Conservation (phyloP, 2,888 invertebrate genomes). For the Melipona bicolor region DNA sequence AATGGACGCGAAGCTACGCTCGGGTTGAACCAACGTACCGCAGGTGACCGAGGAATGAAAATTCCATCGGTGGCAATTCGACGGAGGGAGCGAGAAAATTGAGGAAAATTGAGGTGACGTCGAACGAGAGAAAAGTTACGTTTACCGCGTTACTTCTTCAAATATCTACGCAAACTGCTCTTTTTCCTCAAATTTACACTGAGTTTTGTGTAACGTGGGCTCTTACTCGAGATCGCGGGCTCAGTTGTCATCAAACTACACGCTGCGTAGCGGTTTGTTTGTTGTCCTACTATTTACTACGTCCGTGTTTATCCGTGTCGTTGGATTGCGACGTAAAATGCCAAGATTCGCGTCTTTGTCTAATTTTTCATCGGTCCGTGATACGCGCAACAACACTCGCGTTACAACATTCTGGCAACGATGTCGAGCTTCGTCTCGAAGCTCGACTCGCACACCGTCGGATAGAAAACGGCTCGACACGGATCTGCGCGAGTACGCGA, state of each 20-base stretch:
- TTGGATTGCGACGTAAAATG: background rate
- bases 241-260: too few relatives aligned
- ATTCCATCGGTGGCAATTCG: background rate
- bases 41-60: conserved; percentile 2
- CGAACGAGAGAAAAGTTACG: too few relatives aligned
- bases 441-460: conserved; percentile 25
- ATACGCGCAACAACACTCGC: background rate
- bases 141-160: too few relatives aligned
- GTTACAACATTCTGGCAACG: background rate
- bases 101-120: too few relatives aligned
- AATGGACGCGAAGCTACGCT: conserved; percentile 26
- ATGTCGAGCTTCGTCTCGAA: background rate
- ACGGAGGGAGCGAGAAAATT: too few relatives aligned
- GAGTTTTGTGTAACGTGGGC: too few relatives aligned
- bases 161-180: too few relatives aligned
- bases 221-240: too few relatives aligned
- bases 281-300: too few relatives aligned
- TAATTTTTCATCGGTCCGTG: background rate
- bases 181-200: too few relatives aligned
- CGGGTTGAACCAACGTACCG: background rate
- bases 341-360: background rate
- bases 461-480: conserved; percentile 17
- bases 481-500: background rate
- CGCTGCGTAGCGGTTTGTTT: too few relatives aligned
- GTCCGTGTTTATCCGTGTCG: too few relatives aligned